These are phyloP conservation scores for Diorhabda elongata DNA, from an alignment of 1,140 invertebrate genomes.

Conservation along the genomic window DNA sequence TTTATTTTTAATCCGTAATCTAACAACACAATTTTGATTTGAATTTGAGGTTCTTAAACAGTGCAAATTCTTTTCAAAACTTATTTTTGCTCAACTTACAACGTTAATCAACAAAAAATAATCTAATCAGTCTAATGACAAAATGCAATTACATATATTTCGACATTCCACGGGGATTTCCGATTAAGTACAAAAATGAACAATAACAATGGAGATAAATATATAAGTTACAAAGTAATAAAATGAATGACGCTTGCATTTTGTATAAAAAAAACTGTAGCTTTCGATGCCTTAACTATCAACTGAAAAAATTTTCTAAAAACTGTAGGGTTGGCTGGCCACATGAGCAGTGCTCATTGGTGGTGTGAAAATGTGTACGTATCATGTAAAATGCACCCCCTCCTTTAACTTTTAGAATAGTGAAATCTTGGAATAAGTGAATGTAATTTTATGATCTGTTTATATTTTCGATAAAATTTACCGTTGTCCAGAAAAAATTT, in stretches of 20 bases:
- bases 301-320: constrained; percentile 4
- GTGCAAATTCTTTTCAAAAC: too few relatives aligned
- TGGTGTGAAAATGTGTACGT: too few relatives aligned
- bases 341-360: neutral
- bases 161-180: neutral
- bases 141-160: neutral
- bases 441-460: too few relatives aligned
- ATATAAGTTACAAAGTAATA: neutral
- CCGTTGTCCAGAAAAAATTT: too few relatives aligned
- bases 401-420: too few relatives aligned
- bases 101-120: neutral
- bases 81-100: neutral
- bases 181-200: neutral
- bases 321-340: constrained; percentile 12
- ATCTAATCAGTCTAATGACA: neutral
- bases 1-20: too few relatives aligned
- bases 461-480: too few relatives aligned
- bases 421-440: too few relatives aligned
- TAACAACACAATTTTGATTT: too few relatives aligned
- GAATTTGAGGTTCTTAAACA: too few relatives aligned
- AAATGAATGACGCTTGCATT: constrained; percentile 11
- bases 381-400: too few relatives aligned
- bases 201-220: neutral
- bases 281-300: constrained; percentile 1
- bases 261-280: constrained; percentile 11